Percentiles rank a stretch among this genome's conserved stretches.
Evolutionary conservation across 1,140 invertebrate genomes (phyloP).

Genomic region (Procambarus virginalis): DNA sequence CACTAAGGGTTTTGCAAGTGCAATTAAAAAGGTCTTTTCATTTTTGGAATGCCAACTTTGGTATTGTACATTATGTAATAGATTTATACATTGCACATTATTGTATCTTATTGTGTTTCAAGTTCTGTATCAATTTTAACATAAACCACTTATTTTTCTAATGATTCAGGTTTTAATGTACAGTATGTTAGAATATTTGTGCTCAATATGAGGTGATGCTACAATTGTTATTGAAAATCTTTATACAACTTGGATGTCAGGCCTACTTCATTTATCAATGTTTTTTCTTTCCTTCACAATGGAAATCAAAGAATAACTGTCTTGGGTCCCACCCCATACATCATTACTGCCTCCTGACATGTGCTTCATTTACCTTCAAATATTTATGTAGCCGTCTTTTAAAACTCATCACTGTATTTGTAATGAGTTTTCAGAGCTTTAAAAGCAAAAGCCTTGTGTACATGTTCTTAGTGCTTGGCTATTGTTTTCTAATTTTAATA

Average conservation of each 20-base stretch:
- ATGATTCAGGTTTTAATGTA: neutral
- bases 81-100: neutral
- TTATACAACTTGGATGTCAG: neutral
- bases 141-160: neutral
- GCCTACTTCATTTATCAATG: too few species aligned
- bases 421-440: neutral
- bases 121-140: neutral
- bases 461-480: neutral
- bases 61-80: too few species aligned
- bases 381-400: neutral
- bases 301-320: neutral
- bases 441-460: neutral
- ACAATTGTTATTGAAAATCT: neutral
- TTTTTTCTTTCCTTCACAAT: neutral
- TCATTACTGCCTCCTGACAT: neutral
- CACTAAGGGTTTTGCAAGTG: neutral
- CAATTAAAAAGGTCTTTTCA: neutral
- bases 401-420: neutral
- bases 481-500: neutral
- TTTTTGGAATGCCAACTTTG: neutral
- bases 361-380: neutral
- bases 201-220: neutral
- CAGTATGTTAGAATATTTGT: neutral
- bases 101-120: neutral
- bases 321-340: neutral